Evolutionary conservation across 1,140 invertebrate species (phyloP), one percentile per base, ranked within the genome.

Genomic region (Dendroctonus valens): DNA sequence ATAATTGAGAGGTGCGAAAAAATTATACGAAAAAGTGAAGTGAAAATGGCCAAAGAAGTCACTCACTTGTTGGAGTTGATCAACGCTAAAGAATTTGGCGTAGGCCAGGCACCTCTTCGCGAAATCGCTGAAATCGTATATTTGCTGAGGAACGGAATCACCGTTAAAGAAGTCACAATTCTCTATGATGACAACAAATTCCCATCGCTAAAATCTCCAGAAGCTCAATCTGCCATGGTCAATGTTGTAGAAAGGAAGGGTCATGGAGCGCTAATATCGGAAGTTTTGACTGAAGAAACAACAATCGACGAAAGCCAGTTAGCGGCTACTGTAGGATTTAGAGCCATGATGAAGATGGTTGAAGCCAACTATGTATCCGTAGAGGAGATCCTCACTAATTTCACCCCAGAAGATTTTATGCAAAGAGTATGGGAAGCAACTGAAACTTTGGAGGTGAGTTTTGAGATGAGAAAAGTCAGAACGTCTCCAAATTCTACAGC

Each of bases 341-440:
- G 86, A 71, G 91, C 91, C 6, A 91, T 93, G 72, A 88, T 93
- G 80, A 87, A 86, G 73, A 92, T 93, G 90, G 85, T 93, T 7
- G 89, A 92, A 74, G 79, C 89, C 50, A 86, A 90, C 71, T 86
- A 91, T 75, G 86, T 87, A 11, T 88, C 88, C 4, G 89, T 94
- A 37, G 90, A 93, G 78, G 91, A 92, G 79, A 87, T 93, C 26
- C 89, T 93, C 64, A 86, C 88, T 8, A 86, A 91, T 62, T 89
- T 92, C 73, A 85, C 84, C 59, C 89, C 90, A 9, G 88, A 92
- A 80, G 91, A 93, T 75, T 93, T 94, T 73, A 86, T 87, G 61
- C 84, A 88, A 39, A 83, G 86, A 62, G 84, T 86, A 70, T 92
- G 90, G 89, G 90, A 91, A 84, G 81, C 85, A 66, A 83, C 84